Conservation (phyloP, 1,140 invertebrate genomes). For the Drosophila santomea region DNA sequence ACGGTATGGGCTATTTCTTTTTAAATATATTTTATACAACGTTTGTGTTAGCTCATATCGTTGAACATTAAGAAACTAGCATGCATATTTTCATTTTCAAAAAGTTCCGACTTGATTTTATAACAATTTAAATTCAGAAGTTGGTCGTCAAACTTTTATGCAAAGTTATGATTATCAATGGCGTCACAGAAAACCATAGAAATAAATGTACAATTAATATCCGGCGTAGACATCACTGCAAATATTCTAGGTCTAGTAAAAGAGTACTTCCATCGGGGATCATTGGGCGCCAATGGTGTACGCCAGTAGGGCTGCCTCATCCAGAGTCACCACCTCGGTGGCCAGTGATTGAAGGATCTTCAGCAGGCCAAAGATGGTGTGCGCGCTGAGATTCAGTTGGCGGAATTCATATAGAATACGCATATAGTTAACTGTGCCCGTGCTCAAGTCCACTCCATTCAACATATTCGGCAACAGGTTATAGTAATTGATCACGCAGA, state of each 20-base stretch:
- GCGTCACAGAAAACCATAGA: background rate
- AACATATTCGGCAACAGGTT: conserved; percentile 86
- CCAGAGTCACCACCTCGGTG: conserved; percentile 14
- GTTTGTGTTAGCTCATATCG: no score
- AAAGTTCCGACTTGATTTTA: no score
- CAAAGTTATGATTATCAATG: background rate
- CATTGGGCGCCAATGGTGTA: conserved; percentile 27
- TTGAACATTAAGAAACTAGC: no score
- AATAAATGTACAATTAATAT: conserved; percentile 4
- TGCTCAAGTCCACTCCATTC: conserved; percentile 64
- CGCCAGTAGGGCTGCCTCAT: conserved; percentile 30
- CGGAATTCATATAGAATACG: conserved; percentile 79
- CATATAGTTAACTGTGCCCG: conserved; percentile 75
- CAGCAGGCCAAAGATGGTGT: conserved; percentile 77
- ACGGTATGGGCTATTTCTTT: background rate
- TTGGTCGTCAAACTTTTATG: background rate
- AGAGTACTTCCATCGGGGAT: background rate
- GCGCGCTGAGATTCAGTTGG: conserved; percentile 68
- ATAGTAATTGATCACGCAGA: conserved; percentile 87
- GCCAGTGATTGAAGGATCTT: conserved; percentile 77
- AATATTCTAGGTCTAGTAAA: background rate
- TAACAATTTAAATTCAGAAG: no score
- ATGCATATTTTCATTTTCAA: no score
- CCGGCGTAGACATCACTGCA: background rate
- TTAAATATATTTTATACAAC: background rate